phyloP scores from a whole-genome alignment of 2,113 vertebrate genomes.

The Xiphorhynchus elegans region DNA sequence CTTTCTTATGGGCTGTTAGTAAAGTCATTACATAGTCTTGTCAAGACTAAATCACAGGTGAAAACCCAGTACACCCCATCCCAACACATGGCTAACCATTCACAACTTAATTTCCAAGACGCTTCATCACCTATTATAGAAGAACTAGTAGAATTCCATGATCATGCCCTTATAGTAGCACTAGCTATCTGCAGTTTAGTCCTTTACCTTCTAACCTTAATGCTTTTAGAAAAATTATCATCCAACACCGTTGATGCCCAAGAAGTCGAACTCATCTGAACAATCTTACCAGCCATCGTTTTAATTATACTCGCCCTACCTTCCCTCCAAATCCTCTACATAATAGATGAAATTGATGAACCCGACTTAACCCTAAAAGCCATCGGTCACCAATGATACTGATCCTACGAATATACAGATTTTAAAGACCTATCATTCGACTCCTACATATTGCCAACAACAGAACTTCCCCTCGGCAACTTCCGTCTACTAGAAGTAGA shows the following conservation, averaged over 20 bases:
- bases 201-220: fast-evolving
- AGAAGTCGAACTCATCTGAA: not conserved
- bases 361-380: not conserved
- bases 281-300: not conserved
- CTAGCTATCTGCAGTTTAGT: not conserved
- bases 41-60: not conserved
- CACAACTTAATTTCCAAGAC: not conserved
- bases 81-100: not conserved
- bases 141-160: not conserved
- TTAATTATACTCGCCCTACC: not conserved
- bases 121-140: not conserved
- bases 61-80: not conserved
- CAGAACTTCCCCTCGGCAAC: not conserved
- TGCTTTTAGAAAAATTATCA: not conserved
- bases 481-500: not conserved
- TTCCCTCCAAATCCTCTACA: not conserved
- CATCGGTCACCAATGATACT: not conserved
- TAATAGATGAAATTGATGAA: not conserved
- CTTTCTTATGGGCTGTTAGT: not conserved
- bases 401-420: not conserved
- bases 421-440: not conserved
- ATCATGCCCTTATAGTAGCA: not conserved
- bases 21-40: not conserved
- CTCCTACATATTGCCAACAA: not conserved
- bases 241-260: not conserved